Evolutionary conservation across 1,140 invertebrate genomes (phyloP), one percentile per base, ranked within the genome.

Genomic region (Macrosteles quadrilineatus): DNA sequence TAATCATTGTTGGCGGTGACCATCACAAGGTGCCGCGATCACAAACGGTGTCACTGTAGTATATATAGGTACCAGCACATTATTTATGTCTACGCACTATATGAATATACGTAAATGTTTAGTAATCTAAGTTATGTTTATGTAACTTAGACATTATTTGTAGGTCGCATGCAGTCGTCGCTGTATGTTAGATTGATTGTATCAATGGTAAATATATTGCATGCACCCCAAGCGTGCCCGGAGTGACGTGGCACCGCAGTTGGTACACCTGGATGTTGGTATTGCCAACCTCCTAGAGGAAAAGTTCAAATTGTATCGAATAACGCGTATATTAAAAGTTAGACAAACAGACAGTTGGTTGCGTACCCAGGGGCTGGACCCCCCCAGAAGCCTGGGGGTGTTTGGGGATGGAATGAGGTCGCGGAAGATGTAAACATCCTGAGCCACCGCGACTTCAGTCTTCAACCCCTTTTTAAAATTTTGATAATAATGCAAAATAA

Each of bases 371-470:
- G 63, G 63, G 63, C 63, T 66, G 63, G 63, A 29, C 63, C 27
- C 27, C 27, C 55, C 2, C 21, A 25, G 55, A 29, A 25, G 2
- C 4, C n/a, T 50, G 6, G 47, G 55, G 4, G 55, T 11, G 55
- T 14, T 29, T 2, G 21, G 21, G 21, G 25, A 9, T 23, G 55
- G n/a, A 6, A n/a, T 17, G 40, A 36, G 63, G 23, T 19, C 36
- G 11, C 32, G 63, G 63, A 66, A n/a, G 63, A 66, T 66, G 63
- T 66, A 25, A 12, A 43, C 63, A 66, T 66, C 63, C 63, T 66
- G 63, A 66, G 63, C 63, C 63, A 66, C 63, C 40, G 19, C 11
- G 23, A 19, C 27, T 36, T 45, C 55, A 2, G 17, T 19, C 17
- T 4, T 23, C 3, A 6, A 4, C 47, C 6, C 47, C 47, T 50